phyloP scores from a whole-genome alignment of 2,888 invertebrate genomes.

The Acleris cristana region DNA sequence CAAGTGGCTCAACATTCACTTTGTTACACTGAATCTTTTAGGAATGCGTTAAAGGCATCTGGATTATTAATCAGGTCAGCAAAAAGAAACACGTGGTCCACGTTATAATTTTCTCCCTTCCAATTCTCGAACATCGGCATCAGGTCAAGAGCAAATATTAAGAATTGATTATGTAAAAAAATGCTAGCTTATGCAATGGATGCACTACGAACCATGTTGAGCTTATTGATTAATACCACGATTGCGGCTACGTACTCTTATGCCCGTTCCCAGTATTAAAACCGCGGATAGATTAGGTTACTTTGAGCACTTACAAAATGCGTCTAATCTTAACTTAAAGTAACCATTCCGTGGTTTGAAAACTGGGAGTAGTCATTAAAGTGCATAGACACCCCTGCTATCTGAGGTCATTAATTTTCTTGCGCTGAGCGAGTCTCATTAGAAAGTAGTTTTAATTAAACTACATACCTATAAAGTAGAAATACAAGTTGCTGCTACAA shows the following conservation, averaged over 20 bases:
- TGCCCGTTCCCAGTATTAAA: too few relatives aligned
- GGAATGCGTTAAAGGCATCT: not conserved
- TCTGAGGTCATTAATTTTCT: slow-evolving; percentile 11
- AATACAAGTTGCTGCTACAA: not conserved
- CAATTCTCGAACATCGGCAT: not conserved
- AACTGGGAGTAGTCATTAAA: not conserved
- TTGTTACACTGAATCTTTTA: not conserved
- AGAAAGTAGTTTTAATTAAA: slow-evolving; percentile 6
- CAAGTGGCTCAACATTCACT: not conserved
- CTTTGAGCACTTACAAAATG: too few relatives aligned
- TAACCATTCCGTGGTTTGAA: too few relatives aligned
- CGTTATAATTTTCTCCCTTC: slow-evolving; percentile 5
- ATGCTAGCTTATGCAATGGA: not conserved
- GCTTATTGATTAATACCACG: too few relatives aligned
- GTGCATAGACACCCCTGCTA: not conserved
- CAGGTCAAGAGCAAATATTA: slow-evolving; percentile 14
- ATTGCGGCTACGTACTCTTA: not conserved
- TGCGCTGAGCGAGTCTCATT: not conserved
- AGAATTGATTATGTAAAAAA: slow-evolving; percentile 16
- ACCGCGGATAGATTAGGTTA: too few relatives aligned
- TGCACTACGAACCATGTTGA: too few relatives aligned
- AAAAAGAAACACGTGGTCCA: not conserved
- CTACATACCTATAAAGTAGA: not conserved
- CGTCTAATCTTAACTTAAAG: too few relatives aligned
- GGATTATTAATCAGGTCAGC: not conserved